Evolutionary conservation across 2,113 vertebrate species (phyloP).

Genomic region (Nothoprocta perdicaria): DNA sequence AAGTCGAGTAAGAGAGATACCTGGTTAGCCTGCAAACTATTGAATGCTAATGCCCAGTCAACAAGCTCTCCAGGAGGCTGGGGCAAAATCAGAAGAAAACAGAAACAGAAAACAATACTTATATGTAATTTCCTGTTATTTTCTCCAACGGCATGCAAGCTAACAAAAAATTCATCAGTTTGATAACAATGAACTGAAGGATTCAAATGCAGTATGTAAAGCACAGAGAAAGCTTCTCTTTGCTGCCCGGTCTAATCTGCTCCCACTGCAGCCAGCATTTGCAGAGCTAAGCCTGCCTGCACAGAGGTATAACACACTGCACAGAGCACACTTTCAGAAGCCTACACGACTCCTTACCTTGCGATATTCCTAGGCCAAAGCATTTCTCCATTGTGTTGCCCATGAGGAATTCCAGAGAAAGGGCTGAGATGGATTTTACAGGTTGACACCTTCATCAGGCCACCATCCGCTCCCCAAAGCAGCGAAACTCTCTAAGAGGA

Average conservation of each 20-base stretch:
- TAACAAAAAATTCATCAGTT: neutral
- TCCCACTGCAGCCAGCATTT: neutral
- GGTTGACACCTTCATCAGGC: conserved; percentile 76
- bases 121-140: fast-evolving
- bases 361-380: conserved; percentile 72
- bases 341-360: conserved; percentile 75
- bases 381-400: conserved; percentile 73
- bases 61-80: neutral
- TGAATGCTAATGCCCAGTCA: neutral
- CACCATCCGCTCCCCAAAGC: conserved; percentile 20
- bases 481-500: neutral
- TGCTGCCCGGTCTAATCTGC: neutral
- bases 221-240: neutral
- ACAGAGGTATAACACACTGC: neutral
- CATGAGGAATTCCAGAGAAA: conserved; percentile 71
- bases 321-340: neutral
- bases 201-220: neutral
- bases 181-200: fast-evolving
- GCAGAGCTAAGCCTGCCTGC: neutral
- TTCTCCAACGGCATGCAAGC: neutral
- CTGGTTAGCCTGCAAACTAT: neutral
- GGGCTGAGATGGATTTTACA: conserved; percentile 75
- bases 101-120: neutral
- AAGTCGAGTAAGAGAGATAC: neutral
- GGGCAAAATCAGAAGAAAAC: neutral